Evolutionary conservation across 2,797 vertebrate species (phyloP), one percentile per base, ranked within the genome.

Genomic region (Discoglossus pictus): DNA sequence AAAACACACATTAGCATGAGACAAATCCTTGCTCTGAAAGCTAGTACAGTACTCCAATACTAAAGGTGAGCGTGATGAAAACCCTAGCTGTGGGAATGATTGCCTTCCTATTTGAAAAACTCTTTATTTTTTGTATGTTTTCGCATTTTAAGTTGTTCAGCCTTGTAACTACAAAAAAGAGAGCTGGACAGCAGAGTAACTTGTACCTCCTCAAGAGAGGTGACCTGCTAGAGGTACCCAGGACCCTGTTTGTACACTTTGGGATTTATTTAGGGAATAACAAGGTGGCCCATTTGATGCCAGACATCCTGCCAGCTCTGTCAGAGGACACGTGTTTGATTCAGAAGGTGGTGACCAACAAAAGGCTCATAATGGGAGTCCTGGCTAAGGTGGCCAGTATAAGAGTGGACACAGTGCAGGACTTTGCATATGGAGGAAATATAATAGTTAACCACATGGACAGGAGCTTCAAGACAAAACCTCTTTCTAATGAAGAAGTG

Each of bases 221-320:
- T 0, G 96, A 99, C 69, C 80, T 99, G 35, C 70, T 99, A 35
- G 93, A 99, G 73, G 96, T 98, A 16, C 91, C 94, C 18, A 87
- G 97, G 75, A 94, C 94, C 0, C 79, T 98, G 13, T 94, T 99
- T 75, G 91, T 93, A 16, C 96, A 99, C 65, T 98, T 94, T 24
- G 97, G 97, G 17, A 99, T 99, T 76, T 99, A 99, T 76, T 77
- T 99, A 77, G 97, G 96, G 0, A 79, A 95, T 74, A 86, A 94
- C 68, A 91, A 91, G 1, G 97, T 99, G 18, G 97, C 96, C n/a
- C 97, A 99, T 68, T 78, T 99, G 75, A 98, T 99, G 78, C 97
- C 97, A 2, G 97, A 99, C 80, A 93, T 99, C 82, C 81, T 98
- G 38, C 91, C 96, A 1, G 83, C 74, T 11, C 13, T 98, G 69